Base-by-base conservation (phyloP, 2,113 vertebrate genomes). In the Amazona vittata region DNA sequence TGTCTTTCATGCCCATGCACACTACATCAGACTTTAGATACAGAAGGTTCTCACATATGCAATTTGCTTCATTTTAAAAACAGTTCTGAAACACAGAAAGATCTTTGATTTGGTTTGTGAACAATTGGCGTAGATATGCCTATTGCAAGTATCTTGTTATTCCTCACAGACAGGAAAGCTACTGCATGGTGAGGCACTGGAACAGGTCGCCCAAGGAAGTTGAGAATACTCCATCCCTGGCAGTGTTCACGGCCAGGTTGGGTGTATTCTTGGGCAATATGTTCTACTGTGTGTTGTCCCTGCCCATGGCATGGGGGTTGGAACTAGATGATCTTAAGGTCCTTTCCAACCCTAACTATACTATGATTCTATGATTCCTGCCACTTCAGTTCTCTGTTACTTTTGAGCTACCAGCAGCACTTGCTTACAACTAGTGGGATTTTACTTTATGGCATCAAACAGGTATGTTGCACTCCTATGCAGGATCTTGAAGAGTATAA, bases 11-110 rank as follows among this genome's bases (percentile, higher is more conserved):
- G 94, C 89, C 83, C 86, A 76, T 62, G 75, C 44, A 83, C 83
- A 79, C 71, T 28, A 75, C 68, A 84, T 82, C 81, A 92, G 92
- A 92, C 92, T 94, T 82, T 71, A 90, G 88, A 92, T 76, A 73
- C 19, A 86, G 44, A 65, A 79, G 6, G 31, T 94, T 94, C 94
- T 94, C 73, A 95, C 73, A 57, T 65, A 78, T 2, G 28, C 69
- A 90, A 86, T 90, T 89, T 68, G 37, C 44, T 68, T 89, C 35
- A 83, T 80, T 94, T 93, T 65, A 91, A 83, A 83, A 85, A 73
- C 47, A 92, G 64, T 96, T 89, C 90, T 62, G 80, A 95, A 92
- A 81, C 43, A 86, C 2, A 74, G 68, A 82, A 95, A 92, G 74
- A 91, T 75, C 69, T 95, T 95, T 78, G n/a, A 85, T 82, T 80